Evolutionary conservation across 1,140 invertebrate genomes (phyloP), one percentile per base, ranked within the genome.

Genomic region (Odontomachus brunneus): DNA sequence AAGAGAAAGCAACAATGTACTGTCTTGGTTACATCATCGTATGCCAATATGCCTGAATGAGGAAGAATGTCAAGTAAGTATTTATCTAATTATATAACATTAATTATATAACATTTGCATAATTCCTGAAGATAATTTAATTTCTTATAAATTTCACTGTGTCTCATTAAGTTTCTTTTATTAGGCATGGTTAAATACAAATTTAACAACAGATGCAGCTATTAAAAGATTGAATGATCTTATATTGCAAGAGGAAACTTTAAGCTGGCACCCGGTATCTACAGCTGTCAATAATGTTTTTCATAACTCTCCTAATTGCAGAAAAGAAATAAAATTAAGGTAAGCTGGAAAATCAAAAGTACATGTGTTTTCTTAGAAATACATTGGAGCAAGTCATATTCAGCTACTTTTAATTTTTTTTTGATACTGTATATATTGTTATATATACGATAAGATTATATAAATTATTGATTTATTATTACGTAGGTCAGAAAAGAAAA

Each of bases 21-120:
- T 98, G 62, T 95, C 95, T 44, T 97, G 96, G 96, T 93, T 98
- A 62, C 97, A 98, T 94, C 95, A 97, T 89, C 95, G 97, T 90
- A 97, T 97, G 95, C 97, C 97, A 71, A 96, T 97, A 44, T 95
- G 98, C 89, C 92, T 98, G 24, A 95, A 96, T 38, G 95, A 96
- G 38, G 94, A 97, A 91, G 95, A 97, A 95, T 84, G 96, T 96
- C 75, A 92, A 92, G 92, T 90, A 55, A 76, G 48, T 29, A 0
- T 0, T 38, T 71, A 7, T 26, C 11, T 53, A 24, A 86, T n/a
- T n/a, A n/a, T n/a, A n/a, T n/a, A n/a, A n/a, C n/a, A 57, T 48
- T 89, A 33, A n/a, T 22, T 19, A 73, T 73, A n/a, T 60, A 71
- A 17, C 71, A 65, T 73, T 74, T 29, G 19, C 15, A 51, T n/a